Evolutionary conservation across 1,140 invertebrate genomes (phyloP), one percentile per base, ranked within the genome.

Genomic region (Bemisia tabaci): DNA sequence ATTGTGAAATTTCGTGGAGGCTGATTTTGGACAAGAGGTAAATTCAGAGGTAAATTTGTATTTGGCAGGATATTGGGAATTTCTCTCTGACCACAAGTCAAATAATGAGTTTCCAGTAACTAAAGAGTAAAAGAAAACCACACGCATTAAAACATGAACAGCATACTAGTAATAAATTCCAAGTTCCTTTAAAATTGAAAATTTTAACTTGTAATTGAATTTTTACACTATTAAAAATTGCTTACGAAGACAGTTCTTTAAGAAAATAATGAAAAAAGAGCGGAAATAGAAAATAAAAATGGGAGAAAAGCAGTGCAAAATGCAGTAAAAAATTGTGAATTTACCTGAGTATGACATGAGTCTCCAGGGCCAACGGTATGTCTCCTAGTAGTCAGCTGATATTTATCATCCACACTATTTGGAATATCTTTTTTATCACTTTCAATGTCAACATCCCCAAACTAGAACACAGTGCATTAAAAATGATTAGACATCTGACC

Each of bases 341-440:
- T 63, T 63, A 70, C 69, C 61, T 70, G 69, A 60, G 67, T 68
- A 58, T 67, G 65, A 23, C 65, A 68, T 2, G 61, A 63, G 79
- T 95, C 91, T 5, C 92, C 92, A 9, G 94, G 93, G 2, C 94
- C 93, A 21, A 97, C 92, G 0, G 94, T 97, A 75, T 97, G 94
- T 63, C 94, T 82, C 65, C 94, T 79, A 61, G 89, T 86, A 1
- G 83, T 80, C 1, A 80, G 76, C 62, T 78, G 70, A 70, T 78
- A 77, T 65, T 73, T 75, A 70, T 78, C 76, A 63, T 69, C 65
- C 26, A 72, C 73, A 63, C 64, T 65, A 63, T 61, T 68, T 48
- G 58, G 33, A 9, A 48, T 48, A 17, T 48, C 33, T 48, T 48
- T 48, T 1, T 82, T 81, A 73, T 87, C 85, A 12, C 78, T 78